Conservation (phyloP, 2,888 invertebrate species). For the Ormyrus nitidulus region DNA sequence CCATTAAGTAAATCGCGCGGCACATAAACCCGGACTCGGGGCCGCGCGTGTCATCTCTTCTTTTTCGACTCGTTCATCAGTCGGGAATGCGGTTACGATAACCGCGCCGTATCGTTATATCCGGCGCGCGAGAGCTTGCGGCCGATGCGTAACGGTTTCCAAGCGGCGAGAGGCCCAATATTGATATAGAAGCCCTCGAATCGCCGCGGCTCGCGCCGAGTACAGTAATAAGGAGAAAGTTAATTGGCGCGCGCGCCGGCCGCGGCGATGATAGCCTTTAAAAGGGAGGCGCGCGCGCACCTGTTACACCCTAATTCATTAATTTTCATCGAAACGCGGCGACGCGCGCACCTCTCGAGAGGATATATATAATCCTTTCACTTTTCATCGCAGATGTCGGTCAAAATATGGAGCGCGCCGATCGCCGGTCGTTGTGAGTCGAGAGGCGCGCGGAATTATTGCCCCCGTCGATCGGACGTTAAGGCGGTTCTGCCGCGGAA, state of each 20-base stretch:
- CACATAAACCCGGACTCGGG: no score
- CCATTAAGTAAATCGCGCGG: no score
- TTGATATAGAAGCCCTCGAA: no score
- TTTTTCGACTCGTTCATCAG: not conserved
- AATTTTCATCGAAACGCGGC: constrained; percentile 39
- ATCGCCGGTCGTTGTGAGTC: no score
- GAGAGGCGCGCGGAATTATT: no score
- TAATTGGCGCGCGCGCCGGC: constrained; percentile 21
- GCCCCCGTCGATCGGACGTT: no score
- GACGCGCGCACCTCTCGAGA: not conserved
- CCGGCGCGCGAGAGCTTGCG: not conserved
- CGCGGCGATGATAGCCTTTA: not conserved
- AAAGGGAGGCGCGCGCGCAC: not conserved
- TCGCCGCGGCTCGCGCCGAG: not conserved
- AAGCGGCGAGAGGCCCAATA: no score
- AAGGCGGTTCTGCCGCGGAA: not conserved
- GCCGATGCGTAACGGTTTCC: no score
- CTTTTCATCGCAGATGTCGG: constrained; percentile 45
- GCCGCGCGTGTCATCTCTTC: no score
- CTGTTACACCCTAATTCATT: constrained; percentile 41
- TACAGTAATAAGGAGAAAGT: constrained; percentile 28
- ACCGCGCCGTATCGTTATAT: no score
- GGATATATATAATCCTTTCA: constrained; percentile 33
- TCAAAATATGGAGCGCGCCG: constrained; percentile 21
- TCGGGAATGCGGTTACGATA: not conserved